Conservation (phyloP, 2,113 vertebrate species). For the Dendrocopos noguchii region DNA sequence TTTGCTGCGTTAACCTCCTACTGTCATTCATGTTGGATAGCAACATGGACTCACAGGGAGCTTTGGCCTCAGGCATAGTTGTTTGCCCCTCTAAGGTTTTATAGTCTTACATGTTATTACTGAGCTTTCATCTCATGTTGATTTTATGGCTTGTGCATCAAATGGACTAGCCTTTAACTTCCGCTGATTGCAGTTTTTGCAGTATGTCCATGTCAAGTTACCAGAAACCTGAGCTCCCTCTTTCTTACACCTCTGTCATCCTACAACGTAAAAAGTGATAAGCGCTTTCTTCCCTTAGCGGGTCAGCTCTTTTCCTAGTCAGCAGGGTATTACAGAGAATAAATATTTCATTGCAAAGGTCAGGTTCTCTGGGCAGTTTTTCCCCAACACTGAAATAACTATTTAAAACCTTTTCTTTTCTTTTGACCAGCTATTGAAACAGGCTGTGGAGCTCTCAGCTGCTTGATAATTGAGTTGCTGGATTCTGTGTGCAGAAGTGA, state of each 20-base stretch:
- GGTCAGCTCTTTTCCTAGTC: constrained; percentile 1
- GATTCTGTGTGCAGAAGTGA: not conserved
- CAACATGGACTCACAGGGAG: not conserved
- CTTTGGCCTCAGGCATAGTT: not conserved
- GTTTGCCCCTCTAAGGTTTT: constrained; percentile 25
- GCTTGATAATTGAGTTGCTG: not conserved
- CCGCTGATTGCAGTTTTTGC: constrained; percentile 4
- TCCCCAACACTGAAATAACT: constrained; percentile 9
- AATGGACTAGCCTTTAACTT: not conserved
- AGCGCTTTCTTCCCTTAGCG: constrained; percentile 22
- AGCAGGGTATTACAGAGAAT: constrained; percentile 37
- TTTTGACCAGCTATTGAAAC: not conserved
- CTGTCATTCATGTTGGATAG: not conserved
- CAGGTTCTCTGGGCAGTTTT: constrained; percentile 20
- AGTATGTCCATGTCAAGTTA: not conserved
- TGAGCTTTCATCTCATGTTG: constrained; percentile 28
- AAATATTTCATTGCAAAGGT: constrained; percentile 45
- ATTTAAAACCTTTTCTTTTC: not conserved
- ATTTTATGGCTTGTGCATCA: not conserved
- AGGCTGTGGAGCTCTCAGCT: not conserved
- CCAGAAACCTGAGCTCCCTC: not conserved
- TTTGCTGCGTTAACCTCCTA: not conserved
- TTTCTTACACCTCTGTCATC: not conserved
- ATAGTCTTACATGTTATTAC: not conserved
- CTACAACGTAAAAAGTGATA: not conserved